phyloP scores from a whole-genome alignment of 2,888 invertebrate species.

The Sipha maydis region DNA sequence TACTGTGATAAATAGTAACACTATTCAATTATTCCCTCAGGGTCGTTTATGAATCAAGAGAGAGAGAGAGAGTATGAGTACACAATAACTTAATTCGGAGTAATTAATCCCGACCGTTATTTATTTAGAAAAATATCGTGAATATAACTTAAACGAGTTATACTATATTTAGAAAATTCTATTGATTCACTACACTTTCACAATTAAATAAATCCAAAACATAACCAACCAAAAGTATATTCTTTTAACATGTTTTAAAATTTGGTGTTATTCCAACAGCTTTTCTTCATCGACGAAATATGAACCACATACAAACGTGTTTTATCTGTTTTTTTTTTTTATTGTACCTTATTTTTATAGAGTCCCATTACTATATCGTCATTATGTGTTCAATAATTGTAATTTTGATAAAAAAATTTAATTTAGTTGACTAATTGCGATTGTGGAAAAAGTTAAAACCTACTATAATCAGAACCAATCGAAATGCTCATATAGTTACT shows the following conservation, averaged over 20 bases:
- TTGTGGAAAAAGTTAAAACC: neutral
- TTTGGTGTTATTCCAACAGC: too few relatives aligned
- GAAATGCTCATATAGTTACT: neutral
- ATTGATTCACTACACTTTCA: too few relatives aligned
- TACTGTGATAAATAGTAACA: neutral
- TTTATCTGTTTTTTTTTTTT: too few relatives aligned
- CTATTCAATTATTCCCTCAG: neutral
- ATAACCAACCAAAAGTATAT: too few relatives aligned
- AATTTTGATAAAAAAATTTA: neutral
- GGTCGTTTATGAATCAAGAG: neutral
- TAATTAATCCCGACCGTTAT: conserved; percentile 9
- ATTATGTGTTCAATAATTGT: too few relatives aligned
- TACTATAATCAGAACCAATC: neutral
- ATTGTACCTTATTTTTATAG: too few relatives aligned
- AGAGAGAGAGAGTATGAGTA: neutral
- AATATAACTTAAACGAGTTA: neutral
- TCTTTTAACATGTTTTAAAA: too few relatives aligned
- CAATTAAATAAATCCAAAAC: too few relatives aligned
- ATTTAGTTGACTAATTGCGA: neutral
- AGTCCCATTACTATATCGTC: too few relatives aligned
- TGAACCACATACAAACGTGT: too few relatives aligned
- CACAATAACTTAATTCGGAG: neutral
- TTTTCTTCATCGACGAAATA: too few relatives aligned
- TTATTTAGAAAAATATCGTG: neutral
- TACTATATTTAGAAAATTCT: too few relatives aligned